Conservation (phyloP, 2,888 invertebrate species). For the Mermis nigrescens region DNA sequence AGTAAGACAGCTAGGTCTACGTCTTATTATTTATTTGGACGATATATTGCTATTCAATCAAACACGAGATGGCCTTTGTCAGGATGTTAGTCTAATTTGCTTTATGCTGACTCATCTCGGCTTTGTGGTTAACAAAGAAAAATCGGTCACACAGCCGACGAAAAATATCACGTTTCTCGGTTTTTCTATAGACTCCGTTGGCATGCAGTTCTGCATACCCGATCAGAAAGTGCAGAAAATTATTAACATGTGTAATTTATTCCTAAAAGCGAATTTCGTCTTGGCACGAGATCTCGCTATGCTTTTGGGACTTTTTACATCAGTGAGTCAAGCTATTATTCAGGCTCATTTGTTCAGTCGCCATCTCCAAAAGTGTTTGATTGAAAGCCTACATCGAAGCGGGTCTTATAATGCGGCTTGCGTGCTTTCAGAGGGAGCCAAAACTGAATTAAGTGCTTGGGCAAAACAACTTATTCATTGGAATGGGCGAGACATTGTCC, state of each 20-base stretch:
- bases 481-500: no score
- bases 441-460: no score
- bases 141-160: not conserved
- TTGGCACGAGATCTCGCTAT: not conserved
- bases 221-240: not conserved
- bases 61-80: no score
- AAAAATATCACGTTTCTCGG: not conserved
- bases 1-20: not conserved
- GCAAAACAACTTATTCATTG: no score
- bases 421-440: no score
- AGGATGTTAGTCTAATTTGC: no score
- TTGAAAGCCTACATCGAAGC: not conserved
- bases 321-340: not conserved
- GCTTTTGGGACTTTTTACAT: not conserved
- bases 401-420: no score
- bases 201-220: not conserved
- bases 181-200: not conserved
- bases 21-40: conserved; percentile 1
- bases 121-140: not conserved
- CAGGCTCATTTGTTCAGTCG: not conserved
- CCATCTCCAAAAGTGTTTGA: not conserved
- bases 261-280: not conserved
- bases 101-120: not conserved
- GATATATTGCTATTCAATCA: not conserved
- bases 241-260: not conserved